Base-by-base conservation (phyloP, 1,140 invertebrate species). In the Meloidogyne exigua region DNA sequence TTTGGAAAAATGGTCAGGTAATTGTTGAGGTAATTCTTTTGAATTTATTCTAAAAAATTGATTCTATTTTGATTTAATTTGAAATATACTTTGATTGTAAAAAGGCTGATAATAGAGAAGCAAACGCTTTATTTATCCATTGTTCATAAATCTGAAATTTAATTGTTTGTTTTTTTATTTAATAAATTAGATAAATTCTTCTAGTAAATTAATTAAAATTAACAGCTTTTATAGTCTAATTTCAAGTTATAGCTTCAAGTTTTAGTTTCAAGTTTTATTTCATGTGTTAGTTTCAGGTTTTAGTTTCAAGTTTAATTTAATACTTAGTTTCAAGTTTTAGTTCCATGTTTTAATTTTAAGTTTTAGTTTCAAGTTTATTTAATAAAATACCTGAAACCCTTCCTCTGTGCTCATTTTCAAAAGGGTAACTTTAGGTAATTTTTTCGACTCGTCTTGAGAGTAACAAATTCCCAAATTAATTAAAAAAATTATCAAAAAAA, bases 111-210 rank as follows among this genome's bases (percentile, higher is more conserved):
- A 73, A 39, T 32, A 73, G 4, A 9, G 71, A 73, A 36, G 71
- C 57, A 32, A 73, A 73, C 13, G 71, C 71, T 63, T 73, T 62
- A 12, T 62, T 73, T 63, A 64, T 73, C 71, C 71, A 73, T 42
- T 73, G 71, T 28, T 73, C 71, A n/a, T 73, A 73, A 64, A 73
- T 64, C 71, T 73, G 1, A 70, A 70, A 1, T 12, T 28, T 10
- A 68, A 28, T 32, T 10, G 2, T 11, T 68, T 28, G 23, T 32
- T 32, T 2, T 32, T 32, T 32, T 32, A 32, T 32, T 32, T n/a
- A n/a, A n/a, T n/a, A n/a, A n/a, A n/a, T n/a, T n/a, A n/a, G n/a
- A n/a, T n/a, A n/a, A n/a, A n/a, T n/a, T n/a, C n/a, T n/a, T n/a
- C n/a, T n/a, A n/a, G n/a, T n/a, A n/a, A n/a, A n/a, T n/a, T n/a